phyloP scores from a whole-genome alignment of 2,113 vertebrate genomes.

The Corythaeola cristata region DNA sequence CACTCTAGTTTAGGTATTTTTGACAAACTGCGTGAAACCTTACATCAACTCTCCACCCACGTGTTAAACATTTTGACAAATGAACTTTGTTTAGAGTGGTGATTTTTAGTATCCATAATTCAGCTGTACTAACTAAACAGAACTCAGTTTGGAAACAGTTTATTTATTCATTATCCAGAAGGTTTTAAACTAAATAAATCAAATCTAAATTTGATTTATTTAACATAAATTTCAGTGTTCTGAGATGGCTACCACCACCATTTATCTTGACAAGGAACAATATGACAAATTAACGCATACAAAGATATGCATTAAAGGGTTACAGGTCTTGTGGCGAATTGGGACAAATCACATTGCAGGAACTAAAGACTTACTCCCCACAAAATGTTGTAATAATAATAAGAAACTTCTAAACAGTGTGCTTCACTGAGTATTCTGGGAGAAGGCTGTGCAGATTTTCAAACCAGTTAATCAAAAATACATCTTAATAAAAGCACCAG shows the following conservation, averaged over 20 bases:
- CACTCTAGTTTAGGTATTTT: neutral
- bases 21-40: constrained; percentile 33
- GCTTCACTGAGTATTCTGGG: neutral
- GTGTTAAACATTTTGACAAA: neutral
- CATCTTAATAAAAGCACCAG: neutral
- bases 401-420: neutral
- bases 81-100: neutral
- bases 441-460: neutral
- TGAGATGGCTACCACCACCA: neutral
- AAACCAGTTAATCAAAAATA: neutral
- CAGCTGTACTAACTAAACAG: neutral
- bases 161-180: constrained; percentile 46
- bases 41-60: neutral
- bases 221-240: neutral
- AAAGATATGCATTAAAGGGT: neutral
- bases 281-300: neutral
- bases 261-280: neutral
- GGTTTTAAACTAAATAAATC: neutral
- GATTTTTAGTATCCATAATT: neutral
- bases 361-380: neutral
- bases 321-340: constrained; percentile 31
- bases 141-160: neutral
- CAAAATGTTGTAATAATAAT: neutral
- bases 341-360: neutral
- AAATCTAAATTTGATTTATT: constrained; percentile 4